These are phyloP conservation scores for Pyrgus malvae DNA, from an alignment of 2,888 invertebrate genomes.

Conservation along the genomic window DNA sequence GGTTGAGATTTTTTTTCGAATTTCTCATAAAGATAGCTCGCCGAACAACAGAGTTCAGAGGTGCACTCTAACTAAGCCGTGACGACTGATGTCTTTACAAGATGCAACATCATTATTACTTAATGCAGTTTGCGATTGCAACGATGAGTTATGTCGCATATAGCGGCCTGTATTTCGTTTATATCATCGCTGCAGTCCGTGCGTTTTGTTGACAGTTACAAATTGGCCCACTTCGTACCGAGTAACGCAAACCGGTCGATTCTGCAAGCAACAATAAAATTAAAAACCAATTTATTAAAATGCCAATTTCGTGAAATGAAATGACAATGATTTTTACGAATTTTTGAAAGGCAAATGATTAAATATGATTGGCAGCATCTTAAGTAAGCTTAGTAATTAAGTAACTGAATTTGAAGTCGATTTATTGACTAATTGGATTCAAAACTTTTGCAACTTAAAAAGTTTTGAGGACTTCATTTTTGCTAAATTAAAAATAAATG, in stretches of 20 bases:
- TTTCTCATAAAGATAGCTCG: no score
- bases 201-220: slow-evolving; percentile 7
- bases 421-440: no score
- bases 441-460: no score
- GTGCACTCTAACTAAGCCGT: no score
- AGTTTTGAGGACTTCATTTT: background rate
- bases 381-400: slow-evolving; percentile 1
- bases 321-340: background rate
- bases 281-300: background rate
- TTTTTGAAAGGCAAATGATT: background rate
- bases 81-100: no score
- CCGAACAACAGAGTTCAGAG: no score
- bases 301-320: background rate
- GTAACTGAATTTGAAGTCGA: no score
- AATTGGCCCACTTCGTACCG: slow-evolving; percentile 11
- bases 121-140: background rate
- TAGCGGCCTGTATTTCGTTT: slow-evolving; percentile 1
- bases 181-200: slow-evolving; percentile 9
- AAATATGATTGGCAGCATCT: background rate
- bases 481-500: background rate
- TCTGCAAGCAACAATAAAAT: slow-evolving; percentile 19
- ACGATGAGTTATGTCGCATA: background rate
- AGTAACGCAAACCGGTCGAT: slow-evolving; percentile 10
- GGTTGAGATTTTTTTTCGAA: no score
- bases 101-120: no score